These are phyloP conservation scores for Sinocyclocheilus maitianheensis DNA, from an alignment of 2,113 vertebrate species.

Conservation along the genomic window DNA sequence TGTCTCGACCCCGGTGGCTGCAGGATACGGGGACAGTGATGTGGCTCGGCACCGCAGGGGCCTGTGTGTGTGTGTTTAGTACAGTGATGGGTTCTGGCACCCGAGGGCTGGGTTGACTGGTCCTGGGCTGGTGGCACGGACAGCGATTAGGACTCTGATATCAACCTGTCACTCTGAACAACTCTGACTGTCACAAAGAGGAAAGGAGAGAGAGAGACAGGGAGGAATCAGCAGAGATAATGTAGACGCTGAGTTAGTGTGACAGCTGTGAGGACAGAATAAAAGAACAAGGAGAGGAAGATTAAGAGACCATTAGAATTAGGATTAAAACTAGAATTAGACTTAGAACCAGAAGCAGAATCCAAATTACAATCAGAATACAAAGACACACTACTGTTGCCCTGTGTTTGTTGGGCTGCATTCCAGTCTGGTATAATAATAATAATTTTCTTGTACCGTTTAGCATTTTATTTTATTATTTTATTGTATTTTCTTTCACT, in stretches of 20 bases:
- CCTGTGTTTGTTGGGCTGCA: neutral
- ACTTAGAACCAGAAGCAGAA: neutral
- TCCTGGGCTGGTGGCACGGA: constrained; percentile 56
- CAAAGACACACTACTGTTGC: neutral
- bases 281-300: constrained; percentile 27
- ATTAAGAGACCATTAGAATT: neutral
- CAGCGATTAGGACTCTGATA: constrained; percentile 56
- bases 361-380: neutral
- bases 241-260: constrained; percentile 53
- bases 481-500: no score
- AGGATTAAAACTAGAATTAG: neutral
- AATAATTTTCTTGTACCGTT: no score
- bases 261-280: constrained; percentile 45
- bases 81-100: constrained; percentile 59
- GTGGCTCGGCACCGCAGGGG: constrained; percentile 47
- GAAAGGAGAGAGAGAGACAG: constrained; percentile 39
- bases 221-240: constrained; percentile 50
- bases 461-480: no score
- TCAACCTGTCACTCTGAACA: constrained; percentile 52
- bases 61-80: neutral
- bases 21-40: constrained; percentile 55
- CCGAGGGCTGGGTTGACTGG: constrained; percentile 50
- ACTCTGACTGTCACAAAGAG: constrained; percentile 47
- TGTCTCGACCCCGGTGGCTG: constrained; percentile 17
- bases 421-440: neutral